These are phyloP conservation scores for Eublepharis macularius DNA, from an alignment of 2,113 vertebrate genomes.

Conservation along the genomic window DNA sequence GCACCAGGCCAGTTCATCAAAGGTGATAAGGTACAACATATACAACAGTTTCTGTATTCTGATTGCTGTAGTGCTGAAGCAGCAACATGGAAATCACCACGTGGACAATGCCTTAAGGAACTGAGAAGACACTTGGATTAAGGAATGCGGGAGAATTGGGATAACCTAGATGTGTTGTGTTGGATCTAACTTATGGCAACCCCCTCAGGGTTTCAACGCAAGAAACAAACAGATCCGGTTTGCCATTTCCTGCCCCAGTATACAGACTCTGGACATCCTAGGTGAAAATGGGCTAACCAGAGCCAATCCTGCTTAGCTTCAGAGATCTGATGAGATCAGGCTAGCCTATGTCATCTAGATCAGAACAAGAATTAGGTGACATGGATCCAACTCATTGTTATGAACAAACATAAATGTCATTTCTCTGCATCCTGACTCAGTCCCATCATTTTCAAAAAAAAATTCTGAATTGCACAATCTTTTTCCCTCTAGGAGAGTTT, in stretches of 20 bases:
- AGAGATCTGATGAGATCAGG: too few relatives aligned
- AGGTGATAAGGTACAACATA: constrained; percentile 83
- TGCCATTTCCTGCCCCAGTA: too few relatives aligned
- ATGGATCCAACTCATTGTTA: not conserved
- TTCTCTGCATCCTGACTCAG: not conserved
- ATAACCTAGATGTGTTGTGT: not conserved
- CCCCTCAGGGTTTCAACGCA: too few relatives aligned
- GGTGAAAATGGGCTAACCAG: too few relatives aligned
- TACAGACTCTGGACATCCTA: too few relatives aligned
- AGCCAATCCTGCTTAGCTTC: too few relatives aligned
- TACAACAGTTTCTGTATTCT: not conserved
- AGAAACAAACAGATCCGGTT: too few relatives aligned
- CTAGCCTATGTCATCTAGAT: too few relatives aligned
- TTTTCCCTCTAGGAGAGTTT: not conserved
- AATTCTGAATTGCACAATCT: not conserved
- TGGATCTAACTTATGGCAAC: too few relatives aligned
- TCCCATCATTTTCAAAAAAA: constrained; percentile 12
- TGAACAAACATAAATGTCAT: not conserved
- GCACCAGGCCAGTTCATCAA: constrained; percentile 75
- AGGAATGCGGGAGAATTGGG: not conserved
- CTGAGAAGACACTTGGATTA: not conserved
- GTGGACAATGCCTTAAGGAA: not conserved
- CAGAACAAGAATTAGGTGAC: too few relatives aligned
- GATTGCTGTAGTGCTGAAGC: not conserved
- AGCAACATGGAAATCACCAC: not conserved